Evolutionary conservation across 2,797 vertebrate species (phyloP), one percentile per base, ranked within the genome.

Genomic region (Anabas testudineus): DNA sequence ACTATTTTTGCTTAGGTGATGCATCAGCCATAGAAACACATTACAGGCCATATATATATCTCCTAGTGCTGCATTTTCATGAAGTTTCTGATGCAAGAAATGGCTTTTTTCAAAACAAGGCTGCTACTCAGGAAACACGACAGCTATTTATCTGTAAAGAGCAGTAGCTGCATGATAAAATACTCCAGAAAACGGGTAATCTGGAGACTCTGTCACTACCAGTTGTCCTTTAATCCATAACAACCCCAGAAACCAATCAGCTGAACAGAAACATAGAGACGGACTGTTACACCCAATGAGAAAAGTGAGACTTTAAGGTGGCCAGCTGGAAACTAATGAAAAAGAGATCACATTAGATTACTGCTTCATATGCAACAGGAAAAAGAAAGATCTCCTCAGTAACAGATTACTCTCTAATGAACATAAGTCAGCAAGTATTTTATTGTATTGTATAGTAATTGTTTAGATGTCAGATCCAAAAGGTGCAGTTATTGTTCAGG

Each of bases 161-260:
- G 34, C 47, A 61, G 64, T 41, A 19, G 61, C 67, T 39, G 37
- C 59, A 13, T 65, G 78, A 89, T 87, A 76, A 82, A 88, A 85
- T n/a, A 51, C 54, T 74, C 77, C 10, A 36, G 49, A 59, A 71
- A 80, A 32, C 56, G 54, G 68, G 62, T 82, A 81, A 87, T 82
- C 74, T 71, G 66, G 15, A 64, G 60, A 28, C 62, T 43, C 65
- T 85, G 90, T 87, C 88, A 64, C 60, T 12, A 66, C 39, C 53
- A 59, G 51, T 86, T 22, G 58, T 59, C 58, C 67, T 45, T 72
- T 89, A 84, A 91, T 92, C 83, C 80, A 89, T 81, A 87, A 89
- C 71, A 69, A 48, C 24, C n/a, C 21, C 22, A 36, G 18, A 26
- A 67, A 30, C 63, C 74, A 82, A 83, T 89, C 86, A 74, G 46